Evolutionary conservation across 2,888 invertebrate genomes (phyloP).

Genomic region (Siphlonurus alternatus): DNA sequence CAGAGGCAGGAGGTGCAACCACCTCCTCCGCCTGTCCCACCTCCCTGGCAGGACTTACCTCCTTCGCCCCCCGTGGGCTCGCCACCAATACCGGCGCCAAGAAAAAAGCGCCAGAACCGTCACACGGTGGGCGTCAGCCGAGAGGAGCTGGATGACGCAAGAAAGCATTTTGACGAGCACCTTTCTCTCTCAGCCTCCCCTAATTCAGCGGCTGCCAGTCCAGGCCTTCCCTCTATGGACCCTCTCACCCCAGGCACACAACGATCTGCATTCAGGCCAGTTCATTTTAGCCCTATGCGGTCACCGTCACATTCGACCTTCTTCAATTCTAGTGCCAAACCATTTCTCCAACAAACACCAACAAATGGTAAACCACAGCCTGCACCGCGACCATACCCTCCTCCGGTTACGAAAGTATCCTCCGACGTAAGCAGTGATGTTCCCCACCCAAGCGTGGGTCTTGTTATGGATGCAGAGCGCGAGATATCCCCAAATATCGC

Average conservation of each 20-base stretch:
- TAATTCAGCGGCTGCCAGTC: conserved; percentile 4
- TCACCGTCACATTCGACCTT: conserved; percentile 7
- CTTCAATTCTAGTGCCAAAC: conserved; percentile 8
- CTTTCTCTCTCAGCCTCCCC: conserved; percentile 2
- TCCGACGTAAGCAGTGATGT: too few species aligned
- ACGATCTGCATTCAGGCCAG: conserved; percentile 5
- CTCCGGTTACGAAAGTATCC: not conserved
- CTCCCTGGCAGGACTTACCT: conserved; percentile 14
- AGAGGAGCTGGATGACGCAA: conserved; percentile 63
- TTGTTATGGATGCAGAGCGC: not conserved
- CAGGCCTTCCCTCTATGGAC: not conserved
- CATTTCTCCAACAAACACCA: conserved; percentile 6
- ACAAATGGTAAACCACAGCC: not conserved
- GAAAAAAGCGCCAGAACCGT: conserved; percentile 37
- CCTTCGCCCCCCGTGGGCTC: conserved; percentile 18
- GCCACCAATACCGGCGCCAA: conserved; percentile 29
- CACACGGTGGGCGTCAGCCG: conserved; percentile 72
- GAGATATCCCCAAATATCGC: not conserved
- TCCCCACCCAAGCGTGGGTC: not conserved
- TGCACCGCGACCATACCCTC: conserved; percentile 1
- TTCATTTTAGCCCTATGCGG: conserved; percentile 7
- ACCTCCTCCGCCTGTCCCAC: conserved; percentile 23
- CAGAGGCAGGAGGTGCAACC: conserved; percentile 25
- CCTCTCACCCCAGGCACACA: not conserved
- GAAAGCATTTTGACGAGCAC: conserved; percentile 46